Base-by-base conservation (phyloP, 2,888 invertebrate genomes). In the Agriopis leucophaearia region DNA sequence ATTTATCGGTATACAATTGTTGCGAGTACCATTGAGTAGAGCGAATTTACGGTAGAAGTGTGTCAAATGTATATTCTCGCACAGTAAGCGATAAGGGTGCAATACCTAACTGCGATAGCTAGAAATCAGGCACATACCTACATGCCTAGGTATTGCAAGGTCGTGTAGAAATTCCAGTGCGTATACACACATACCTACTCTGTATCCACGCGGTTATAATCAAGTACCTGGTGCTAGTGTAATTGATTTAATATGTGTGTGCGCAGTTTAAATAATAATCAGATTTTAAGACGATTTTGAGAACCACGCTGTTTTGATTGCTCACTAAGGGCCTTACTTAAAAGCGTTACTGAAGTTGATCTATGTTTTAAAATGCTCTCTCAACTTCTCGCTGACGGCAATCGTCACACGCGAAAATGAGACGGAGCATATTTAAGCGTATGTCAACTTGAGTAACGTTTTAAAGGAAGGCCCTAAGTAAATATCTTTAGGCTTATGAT, bases 161-260 rank as follows among this genome's bases (percentile, higher is more conserved):
- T 71, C 78, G 71, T 64, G 71, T 47, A 67, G 72, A 78, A 81
- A 80, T 77, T 68, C 78, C 74, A 79, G 40, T 42, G 57, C 36
- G 52, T 58, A 56, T 40, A 40, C 56, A 45, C 57, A 56, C 44
- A 40, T 59, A 45, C 57, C 8, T 40, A 51, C 15, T 16, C 12
- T 4, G 50, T 59, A 15, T 50, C 40, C 40, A 59, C 50, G 40
- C 27, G n/a, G 59, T 27, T 59, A 27, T 36, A 12, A 40, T 16
- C 18, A 16, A 15, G 40, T 42, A 59, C 9, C 13, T 10, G 10
- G 35, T 57, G 27, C 27, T 27, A 27, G 27, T 6, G 8, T 4
- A 27, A 54, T 54, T 12, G 54, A 40, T 40, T 40, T 54, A 40
- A 40, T 40, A 54, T 12, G 16, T 52, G 16, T 18, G 54, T 61